Evolutionary conservation across 2,888 invertebrate species (phyloP), one percentile per base, ranked within the genome.

Genomic region (Ornithoptera priamus): DNA sequence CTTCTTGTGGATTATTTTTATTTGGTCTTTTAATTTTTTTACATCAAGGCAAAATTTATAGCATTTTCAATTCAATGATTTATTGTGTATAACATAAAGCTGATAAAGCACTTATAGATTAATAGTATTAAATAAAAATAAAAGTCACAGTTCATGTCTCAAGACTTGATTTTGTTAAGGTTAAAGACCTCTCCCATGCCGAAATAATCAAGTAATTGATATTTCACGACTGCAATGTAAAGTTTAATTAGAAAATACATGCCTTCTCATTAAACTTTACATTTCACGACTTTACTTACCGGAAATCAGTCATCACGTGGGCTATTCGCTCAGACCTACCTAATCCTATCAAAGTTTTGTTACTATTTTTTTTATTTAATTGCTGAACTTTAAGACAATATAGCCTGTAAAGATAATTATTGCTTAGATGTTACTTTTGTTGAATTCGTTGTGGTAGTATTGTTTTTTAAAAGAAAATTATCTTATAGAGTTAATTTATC

Each of bases 161-260:
- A 50, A 50, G 50, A 39, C 39, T 39, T 39, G 39, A 39, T 39
- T 50, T 17, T 18, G 18, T 50, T 18, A 5, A 18, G 18, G 50
- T 10, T 5, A 17, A 50, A 50, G 50, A 50, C 18, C 50, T 50
- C 50, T 12, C 18, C 17, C 50, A 50, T 50, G 20, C 65, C 46
- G 30, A 65, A 65, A 59, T 59, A 65, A 65, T 59, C 59, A 24
- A 59, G 59, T 65, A 65, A 65, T 56, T 65, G 65, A 65, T 65
- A 61, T 67, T 61, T 67, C 67, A 67, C 67, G 67, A 67, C 62
- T 68, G 46, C 58, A 36, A 50, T 63, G 68, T 68, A 58, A 68
- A 30, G 46, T 68, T 68, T 42, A 58, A 68, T 68, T 68, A 68
- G 58, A 30, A 68, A 62, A 58, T 58, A 30, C 58, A 58, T 63